A percentile compares a stretch with the other conserved stretches of the same genome.
These are phyloP conservation scores for Cerceris ruficornis DNA, from an alignment of 2,888 invertebrate genomes.

Conservation along the genomic window DNA sequence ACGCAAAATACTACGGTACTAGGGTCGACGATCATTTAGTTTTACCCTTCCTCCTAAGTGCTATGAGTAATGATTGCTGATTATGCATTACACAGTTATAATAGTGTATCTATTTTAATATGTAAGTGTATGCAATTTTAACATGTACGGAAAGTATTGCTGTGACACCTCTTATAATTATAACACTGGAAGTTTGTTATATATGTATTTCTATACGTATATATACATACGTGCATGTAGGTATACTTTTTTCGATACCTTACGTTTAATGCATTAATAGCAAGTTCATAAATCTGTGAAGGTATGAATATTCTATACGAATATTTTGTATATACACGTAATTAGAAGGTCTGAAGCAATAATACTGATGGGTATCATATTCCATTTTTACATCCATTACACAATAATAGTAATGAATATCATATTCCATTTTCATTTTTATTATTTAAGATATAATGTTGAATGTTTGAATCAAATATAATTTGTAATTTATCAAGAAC, in stretches of 20 bases:
- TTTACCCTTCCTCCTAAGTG: constrained; percentile 22
- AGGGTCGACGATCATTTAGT: constrained; percentile 21
- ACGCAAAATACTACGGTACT: constrained; percentile 28
- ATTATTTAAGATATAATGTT: too few species aligned
- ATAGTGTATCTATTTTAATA: constrained; percentile 22
- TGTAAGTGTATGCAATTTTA: constrained; percentile 26
- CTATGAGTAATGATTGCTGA: constrained; percentile 19
- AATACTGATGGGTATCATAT: constrained; percentile 16
- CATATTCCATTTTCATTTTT: too few species aligned
- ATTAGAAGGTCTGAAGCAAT: constrained; percentile 17
- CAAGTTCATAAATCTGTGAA: background rate
- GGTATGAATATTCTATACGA: constrained; percentile 16
- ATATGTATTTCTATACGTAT: constrained; percentile 4
- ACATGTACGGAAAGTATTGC: constrained; percentile 35
- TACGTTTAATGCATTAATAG: constrained; percentile 9
- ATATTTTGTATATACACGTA: constrained; percentile 27
- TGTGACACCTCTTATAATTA: constrained; percentile 49
- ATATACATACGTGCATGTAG: background rate
- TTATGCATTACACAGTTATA: constrained; percentile 27
- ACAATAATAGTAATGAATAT: constrained; percentile 18
- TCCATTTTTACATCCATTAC: constrained; percentile 22
- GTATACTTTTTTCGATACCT: constrained; percentile 5
- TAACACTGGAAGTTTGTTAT: constrained; percentile 35
- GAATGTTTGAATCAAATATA: too few species aligned
- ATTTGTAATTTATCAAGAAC: too few species aligned